Base-by-base conservation (phyloP, 2,113 vertebrate genomes). In the Oryzias woworae region DNA sequence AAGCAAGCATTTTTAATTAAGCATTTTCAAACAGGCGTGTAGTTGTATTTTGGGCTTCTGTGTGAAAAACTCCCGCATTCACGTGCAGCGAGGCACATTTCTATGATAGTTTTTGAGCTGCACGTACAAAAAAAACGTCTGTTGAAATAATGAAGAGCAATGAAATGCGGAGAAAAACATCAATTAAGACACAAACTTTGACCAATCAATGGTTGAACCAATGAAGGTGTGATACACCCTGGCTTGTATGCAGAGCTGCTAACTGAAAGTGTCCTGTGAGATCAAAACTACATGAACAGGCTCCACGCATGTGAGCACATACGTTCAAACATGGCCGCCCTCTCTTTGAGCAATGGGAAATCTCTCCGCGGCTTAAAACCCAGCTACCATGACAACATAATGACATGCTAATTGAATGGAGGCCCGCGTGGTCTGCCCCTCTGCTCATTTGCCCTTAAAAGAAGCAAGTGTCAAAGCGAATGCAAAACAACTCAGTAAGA, bases 381-480 rank as follows among this genome's bases (percentile, higher is more conserved):
- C 84, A 53, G 75, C 92, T 88, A 50, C 94, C 90, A 95, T 95
- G 92, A 93, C 88, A 94, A 95, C 93, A 51, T 89, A 90, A 91
- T 90, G 88, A 92, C 90, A 92, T 93, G 92, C 90, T 93, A 92
- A 94, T 93, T 90, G 93, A 92, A 95, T 94, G 93, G 88, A 91
- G 89, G 86, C 53, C 67, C 91, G 92, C 83, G 84, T 80, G 76
- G 72, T 81, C 80, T 58, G 55, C 66, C 71, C 81, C 84, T 55
- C 62, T 66, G 62, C 76, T 77, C 75, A 53, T 3, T 72, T 60
- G 64, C 67, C 73, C 59, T 67, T 55, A 67, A 55, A 68, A 77
- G 67, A 68, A 77, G 75, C 73, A 73, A 75, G 41, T 71, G 75
- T 78, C 71, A 58, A 73, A 76, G 81, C 80, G 87, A 85, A 83